Evolutionary conservation across 1,140 invertebrate genomes (phyloP).

Genomic region (Galendromus occidentalis): DNA sequence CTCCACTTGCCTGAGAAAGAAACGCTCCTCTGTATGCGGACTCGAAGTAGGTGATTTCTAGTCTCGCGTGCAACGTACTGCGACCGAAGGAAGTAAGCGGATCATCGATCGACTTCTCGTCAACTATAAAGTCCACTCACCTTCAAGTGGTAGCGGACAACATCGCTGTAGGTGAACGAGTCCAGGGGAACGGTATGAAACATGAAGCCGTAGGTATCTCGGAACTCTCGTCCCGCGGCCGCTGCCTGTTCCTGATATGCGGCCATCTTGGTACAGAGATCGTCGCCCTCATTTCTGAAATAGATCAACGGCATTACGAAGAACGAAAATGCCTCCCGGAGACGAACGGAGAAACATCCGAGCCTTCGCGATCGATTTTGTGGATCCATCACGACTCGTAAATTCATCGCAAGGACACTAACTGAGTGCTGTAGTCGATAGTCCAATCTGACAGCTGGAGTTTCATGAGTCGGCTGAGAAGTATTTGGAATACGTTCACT

Average conservation of each 20-base stretch:
- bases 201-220: not conserved
- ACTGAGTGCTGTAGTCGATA: not conserved
- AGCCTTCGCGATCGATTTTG: too few species aligned
- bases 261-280: not conserved
- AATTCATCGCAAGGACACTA: too few species aligned
- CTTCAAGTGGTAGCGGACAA: not conserved
- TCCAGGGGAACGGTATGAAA: not conserved
- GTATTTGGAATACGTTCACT: not conserved
- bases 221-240: not conserved
- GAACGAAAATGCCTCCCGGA: too few species aligned
- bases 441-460: not conserved
- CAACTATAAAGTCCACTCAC: not conserved
- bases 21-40: not conserved
- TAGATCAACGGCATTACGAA: not conserved
- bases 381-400: too few species aligned
- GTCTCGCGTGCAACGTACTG: too few species aligned
- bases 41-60: too few species aligned
- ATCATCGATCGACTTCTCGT: too few species aligned
- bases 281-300: not conserved
- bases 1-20: not conserved
- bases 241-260: not conserved
- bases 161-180: conserved; percentile 7
- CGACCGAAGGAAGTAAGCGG: too few species aligned
- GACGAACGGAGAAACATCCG: too few species aligned
- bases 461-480: not conserved